Conservation (phyloP, 1,140 invertebrate genomes). For the Artemia franciscana region DNA sequence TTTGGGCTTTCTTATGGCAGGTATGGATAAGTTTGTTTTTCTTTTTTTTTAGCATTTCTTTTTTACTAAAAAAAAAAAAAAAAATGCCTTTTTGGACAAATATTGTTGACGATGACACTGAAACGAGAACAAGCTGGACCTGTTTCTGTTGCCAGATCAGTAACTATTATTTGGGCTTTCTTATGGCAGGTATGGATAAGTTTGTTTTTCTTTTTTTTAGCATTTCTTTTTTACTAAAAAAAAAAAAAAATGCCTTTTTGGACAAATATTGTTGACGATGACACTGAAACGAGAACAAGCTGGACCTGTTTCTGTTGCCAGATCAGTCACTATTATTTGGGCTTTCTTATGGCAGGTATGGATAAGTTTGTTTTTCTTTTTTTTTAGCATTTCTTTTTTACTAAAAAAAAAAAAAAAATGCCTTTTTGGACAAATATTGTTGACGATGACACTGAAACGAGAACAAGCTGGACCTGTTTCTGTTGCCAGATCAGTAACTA, state of each 20-base stretch:
- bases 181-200: conserved; percentile 61
- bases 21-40: too few species aligned
- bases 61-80: too few species aligned
- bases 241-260: too few species aligned
- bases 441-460: conserved; percentile 60
- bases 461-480: conserved; percentile 74
- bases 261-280: conserved; percentile 61
- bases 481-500: conserved; percentile 68
- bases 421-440: conserved; percentile 65
- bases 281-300: conserved; percentile 70
- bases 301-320: conserved; percentile 66
- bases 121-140: conserved; percentile 73
- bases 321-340: conserved; percentile 70
- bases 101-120: conserved; percentile 55
- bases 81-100: too few species aligned
- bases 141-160: conserved; percentile 65
- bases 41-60: too few species aligned
- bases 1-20: conserved; percentile 79
- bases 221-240: too few species aligned
- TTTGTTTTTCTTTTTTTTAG: too few species aligned
- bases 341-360: conserved; percentile 67
- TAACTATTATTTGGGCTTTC: conserved; percentile 75
- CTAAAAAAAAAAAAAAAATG: too few species aligned
- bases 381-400: too few species aligned
- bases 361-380: too few species aligned